phyloP scores from a whole-genome alignment of 2,797 vertebrate genomes.

The Acanthopagrus latus region DNA sequence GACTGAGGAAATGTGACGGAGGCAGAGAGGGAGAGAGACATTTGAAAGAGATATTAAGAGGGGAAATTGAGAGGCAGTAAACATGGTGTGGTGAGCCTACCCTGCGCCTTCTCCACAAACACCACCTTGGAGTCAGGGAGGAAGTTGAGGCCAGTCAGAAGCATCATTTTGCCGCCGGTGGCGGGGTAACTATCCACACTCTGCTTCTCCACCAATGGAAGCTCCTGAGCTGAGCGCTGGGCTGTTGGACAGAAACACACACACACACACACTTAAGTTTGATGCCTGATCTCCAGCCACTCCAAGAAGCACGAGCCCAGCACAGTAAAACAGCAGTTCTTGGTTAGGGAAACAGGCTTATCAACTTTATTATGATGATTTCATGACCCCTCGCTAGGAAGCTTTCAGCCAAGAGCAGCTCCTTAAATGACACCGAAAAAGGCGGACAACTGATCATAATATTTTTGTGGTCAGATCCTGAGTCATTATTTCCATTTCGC shows the following conservation, averaged over 20 bases:
- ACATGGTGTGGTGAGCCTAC: constrained; percentile 82
- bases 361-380: constrained; percentile 75
- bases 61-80: constrained; percentile 64
- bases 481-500: constrained; percentile 47
- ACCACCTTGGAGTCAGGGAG: constrained; percentile 97
- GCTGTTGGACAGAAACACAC: constrained; percentile 81
- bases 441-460: constrained; percentile 46
- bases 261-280: constrained; percentile 13
- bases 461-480: constrained; percentile 42
- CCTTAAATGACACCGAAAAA: constrained; percentile 56
- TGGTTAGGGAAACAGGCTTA: constrained; percentile 63
- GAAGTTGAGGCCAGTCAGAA: constrained; percentile 96
- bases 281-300: constrained; percentile 58
- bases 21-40: constrained; percentile 49
- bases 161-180: constrained; percentile 94
- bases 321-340: constrained; percentile 64
- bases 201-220: constrained; percentile 98
- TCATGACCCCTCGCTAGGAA: constrained; percentile 61
- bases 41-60: constrained; percentile 66
- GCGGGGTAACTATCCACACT: constrained; percentile 92
- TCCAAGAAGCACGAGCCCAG: constrained; percentile 42
- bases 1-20: constrained; percentile 60
- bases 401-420: constrained; percentile 65
- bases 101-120: constrained; percentile 99
- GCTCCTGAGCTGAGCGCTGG: constrained; percentile 98